These are phyloP conservation scores for Neodiprion fabricii DNA, from an alignment of 1,140 invertebrate genomes.

Conservation along the genomic window DNA sequence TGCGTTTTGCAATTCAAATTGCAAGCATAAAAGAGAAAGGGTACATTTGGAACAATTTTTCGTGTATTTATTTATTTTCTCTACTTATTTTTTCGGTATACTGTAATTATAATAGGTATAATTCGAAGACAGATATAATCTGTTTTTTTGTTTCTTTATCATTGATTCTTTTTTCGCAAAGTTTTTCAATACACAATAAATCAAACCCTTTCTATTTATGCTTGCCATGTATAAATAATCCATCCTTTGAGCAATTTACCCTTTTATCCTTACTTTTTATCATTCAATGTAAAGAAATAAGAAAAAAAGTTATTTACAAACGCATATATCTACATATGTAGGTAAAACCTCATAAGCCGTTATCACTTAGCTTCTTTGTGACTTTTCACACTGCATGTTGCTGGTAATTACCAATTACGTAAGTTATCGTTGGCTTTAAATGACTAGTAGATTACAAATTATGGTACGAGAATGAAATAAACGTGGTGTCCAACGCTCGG, in stretches of 20 bases:
- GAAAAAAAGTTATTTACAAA: background rate
- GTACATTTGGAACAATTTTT: conserved; percentile 10
- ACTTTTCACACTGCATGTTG: too few relatives aligned
- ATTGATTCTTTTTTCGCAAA: background rate
- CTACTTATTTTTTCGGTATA: conserved; percentile 8
- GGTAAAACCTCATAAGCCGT: background rate
- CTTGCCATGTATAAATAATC: background rate
- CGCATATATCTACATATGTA: background rate
- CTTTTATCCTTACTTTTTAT: too few relatives aligned
- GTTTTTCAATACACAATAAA: background rate
- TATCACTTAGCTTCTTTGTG: too few relatives aligned
- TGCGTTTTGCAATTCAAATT: conserved; percentile 19
- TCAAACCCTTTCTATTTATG: background rate
- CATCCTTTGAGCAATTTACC: too few relatives aligned
- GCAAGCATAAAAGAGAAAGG: conserved; percentile 20
- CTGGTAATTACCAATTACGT: too few relatives aligned
- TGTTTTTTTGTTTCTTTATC: too few relatives aligned
- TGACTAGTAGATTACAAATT: conserved; percentile 36
- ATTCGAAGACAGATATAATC: too few relatives aligned
- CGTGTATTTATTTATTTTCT: conserved; percentile 16
- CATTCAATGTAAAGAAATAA: background rate
- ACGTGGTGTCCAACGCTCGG: too few relatives aligned
- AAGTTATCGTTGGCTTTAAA: conserved; percentile 33
- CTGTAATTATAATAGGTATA: conserved; percentile 12
- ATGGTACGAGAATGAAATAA: too few relatives aligned